Conservation (phyloP, 2,113 vertebrate genomes). For the Onychostruthus taczanowskii region DNA sequence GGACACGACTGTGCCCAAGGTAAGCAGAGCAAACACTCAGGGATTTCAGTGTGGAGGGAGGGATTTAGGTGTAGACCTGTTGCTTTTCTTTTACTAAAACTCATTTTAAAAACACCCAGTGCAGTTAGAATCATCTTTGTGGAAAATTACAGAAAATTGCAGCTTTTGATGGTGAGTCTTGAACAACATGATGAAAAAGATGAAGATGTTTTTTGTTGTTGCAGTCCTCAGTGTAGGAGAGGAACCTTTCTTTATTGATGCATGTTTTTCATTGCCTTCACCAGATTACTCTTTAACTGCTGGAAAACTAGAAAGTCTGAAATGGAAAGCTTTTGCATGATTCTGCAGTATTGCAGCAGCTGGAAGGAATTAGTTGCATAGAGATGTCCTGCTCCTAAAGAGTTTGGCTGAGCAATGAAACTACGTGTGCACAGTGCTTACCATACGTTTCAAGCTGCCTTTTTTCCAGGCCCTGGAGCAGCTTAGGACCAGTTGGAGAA, state of each 20-base stretch:
- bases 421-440: neutral
- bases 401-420: neutral
- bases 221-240: neutral
- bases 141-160: neutral
- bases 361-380: neutral
- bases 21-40: slow-evolving; percentile 48
- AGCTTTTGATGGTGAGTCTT: neutral
- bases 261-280: neutral
- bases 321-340: neutral
- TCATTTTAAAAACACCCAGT: neutral
- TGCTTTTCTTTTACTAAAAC: neutral
- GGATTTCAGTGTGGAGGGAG: no score
- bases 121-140: neutral
- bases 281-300: neutral
- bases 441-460: neutral
- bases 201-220: neutral
- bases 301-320: neutral
- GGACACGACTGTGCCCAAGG: slow-evolving; percentile 83
- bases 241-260: neutral
- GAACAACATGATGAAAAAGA: neutral
- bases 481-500: neutral
- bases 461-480: neutral
- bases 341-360: neutral
- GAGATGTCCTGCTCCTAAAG: neutral
- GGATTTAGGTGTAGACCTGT: neutral